Conservation (phyloP, 2,888 invertebrate species). For the Cantharis lateralis region DNA sequence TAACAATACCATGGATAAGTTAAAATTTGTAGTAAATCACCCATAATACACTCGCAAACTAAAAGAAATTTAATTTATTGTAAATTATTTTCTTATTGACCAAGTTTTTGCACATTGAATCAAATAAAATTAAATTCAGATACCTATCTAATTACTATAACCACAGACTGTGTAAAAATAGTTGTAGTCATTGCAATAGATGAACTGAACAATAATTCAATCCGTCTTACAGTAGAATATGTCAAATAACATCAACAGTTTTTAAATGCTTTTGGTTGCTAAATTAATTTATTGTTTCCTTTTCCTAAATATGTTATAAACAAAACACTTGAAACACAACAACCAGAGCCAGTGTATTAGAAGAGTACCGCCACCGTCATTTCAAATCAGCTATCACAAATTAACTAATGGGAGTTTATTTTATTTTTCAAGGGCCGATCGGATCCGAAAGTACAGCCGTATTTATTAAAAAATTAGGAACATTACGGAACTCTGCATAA, state of each 20-base stretch:
- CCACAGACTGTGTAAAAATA: background rate
- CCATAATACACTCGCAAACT: background rate
- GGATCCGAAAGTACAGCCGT: too few relatives aligned
- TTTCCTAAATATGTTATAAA: background rate
- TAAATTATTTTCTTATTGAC: background rate
- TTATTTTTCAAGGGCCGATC: too few relatives aligned
- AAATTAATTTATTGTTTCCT: background rate
- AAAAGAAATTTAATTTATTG: background rate
- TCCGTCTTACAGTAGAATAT: background rate
- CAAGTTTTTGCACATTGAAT: background rate
- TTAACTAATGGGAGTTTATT: too few relatives aligned
- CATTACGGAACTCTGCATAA: too few relatives aligned
- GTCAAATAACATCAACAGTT: background rate
- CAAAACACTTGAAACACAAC: background rate
- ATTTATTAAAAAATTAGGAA: too few relatives aligned
- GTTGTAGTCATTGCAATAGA: background rate
- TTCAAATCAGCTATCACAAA: too few relatives aligned
- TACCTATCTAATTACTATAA: background rate
- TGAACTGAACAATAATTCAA: background rate
- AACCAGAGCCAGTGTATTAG: too few relatives aligned
- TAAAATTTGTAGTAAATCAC: background rate
- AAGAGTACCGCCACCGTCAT: too few relatives aligned
- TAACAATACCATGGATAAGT: background rate
- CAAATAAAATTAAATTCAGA: background rate
- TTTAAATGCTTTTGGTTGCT: background rate